Base-by-base conservation (phyloP, 2,888 invertebrate species). In the Orchesellides sinensis region DNA sequence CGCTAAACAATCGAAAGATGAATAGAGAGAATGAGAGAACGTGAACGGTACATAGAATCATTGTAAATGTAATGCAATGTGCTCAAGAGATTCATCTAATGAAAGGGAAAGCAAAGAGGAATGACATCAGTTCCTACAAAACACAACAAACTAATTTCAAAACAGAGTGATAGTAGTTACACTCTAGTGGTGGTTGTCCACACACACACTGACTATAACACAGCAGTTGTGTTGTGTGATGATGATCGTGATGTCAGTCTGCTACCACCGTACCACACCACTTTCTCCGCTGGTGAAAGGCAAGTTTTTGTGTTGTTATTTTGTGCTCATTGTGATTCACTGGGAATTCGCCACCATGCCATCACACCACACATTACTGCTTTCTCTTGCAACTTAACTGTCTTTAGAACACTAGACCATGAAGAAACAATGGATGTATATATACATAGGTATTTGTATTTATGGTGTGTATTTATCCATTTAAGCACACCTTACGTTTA, bases 71-170 rank as follows among this genome's bases (percentile, higher is more conserved):
- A 69, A 66, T 69, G 69, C 78, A 78, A 59, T 69, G 69, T 78
- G 78, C 69, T 78, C 78, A 69, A 78, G 78, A 78, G 78, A 78
- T 78, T 78, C 78, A 69, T 78, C 78, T 78, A 69, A 69, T 78
- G 69, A 77, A 75, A 77, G 68, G 78, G 47, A 63, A 78, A 79
- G 65, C 79, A 72, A 78, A 35, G 79, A 79, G 49, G n/a, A 69
- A 78, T 23, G 61, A 78, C 69, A 52, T 78, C 65, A 65, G 35
- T 54, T 63, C 14, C 17, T 32, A 61, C 47, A 78, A 52, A 59
- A 61, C 69, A 78, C 78, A 79, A 79, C 78, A 78, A 78, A 78
- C 78, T 78, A 78, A 78, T 78, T 70, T 40, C 78, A 68, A 35
- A 52, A 59, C 40, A 21, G 8, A 10, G 14, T 40, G 40, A 21